Conservation (phyloP, 2,888 invertebrate genomes). For the Melieria omissa region DNA sequence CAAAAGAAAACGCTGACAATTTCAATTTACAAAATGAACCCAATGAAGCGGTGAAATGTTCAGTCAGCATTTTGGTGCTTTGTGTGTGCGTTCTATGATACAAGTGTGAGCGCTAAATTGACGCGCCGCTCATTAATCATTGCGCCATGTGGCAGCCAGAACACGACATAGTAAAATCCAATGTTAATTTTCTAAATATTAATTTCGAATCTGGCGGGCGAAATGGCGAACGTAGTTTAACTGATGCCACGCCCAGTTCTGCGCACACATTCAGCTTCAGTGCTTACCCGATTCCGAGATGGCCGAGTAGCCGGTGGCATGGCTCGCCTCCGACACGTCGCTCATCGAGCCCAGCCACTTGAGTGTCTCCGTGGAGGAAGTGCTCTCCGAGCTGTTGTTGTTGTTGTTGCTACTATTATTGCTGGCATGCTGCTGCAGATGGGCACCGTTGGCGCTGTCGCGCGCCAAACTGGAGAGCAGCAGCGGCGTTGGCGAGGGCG, state of each 20-base stretch:
- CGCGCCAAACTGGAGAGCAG: constrained; percentile 34
- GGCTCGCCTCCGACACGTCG: constrained; percentile 76
- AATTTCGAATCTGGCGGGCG: too few species aligned
- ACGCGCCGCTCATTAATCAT: too few species aligned
- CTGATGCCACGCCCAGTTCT: too few species aligned
- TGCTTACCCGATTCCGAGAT: constrained; percentile 66
- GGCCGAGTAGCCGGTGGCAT: constrained; percentile 68
- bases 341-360: constrained; percentile 84
- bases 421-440: constrained; percentile 39
- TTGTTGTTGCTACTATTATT: constrained; percentile 43
- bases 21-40: constrained; percentile 15
- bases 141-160: too few species aligned
- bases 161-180: too few species aligned
- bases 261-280: too few species aligned
- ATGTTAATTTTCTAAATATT: too few species aligned
- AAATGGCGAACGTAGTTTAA: too few species aligned
- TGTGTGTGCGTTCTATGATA: neutral
- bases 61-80: neutral
- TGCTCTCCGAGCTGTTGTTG: constrained; percentile 66
- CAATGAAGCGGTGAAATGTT: neutral
- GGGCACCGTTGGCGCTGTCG: constrained; percentile 41
- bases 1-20: constrained; percentile 1
- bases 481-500: constrained; percentile 48
- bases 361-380: constrained; percentile 78
- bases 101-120: too few species aligned